These are phyloP conservation scores for Perca flavescens DNA, from an alignment of 2,113 vertebrate genomes.

Conservation along the genomic window DNA sequence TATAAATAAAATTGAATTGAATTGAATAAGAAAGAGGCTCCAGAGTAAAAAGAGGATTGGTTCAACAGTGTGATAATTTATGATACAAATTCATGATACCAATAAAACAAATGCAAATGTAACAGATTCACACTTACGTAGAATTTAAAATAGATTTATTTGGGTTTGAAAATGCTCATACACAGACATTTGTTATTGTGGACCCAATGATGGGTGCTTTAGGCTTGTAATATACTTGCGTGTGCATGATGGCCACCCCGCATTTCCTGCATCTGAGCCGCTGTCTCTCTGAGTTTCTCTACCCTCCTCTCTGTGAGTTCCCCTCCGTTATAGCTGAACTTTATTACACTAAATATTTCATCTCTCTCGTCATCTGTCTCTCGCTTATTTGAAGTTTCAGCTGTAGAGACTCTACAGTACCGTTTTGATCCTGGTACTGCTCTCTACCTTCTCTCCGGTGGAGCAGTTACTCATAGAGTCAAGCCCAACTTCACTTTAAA, in stretches of 20 bases:
- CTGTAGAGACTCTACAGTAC: constrained; percentile 12
- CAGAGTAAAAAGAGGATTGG: too few relatives aligned
- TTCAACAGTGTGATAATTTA: too few relatives aligned
- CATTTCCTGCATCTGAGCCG: neutral
- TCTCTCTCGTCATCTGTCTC: constrained; percentile 17
- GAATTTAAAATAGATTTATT: neutral
- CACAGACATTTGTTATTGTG: neutral
- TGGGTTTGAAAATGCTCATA: neutral
- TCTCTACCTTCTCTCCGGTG: constrained; percentile 19
- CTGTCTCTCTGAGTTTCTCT: neutral
- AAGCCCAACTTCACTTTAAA: constrained; percentile 15
- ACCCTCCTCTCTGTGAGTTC: neutral
- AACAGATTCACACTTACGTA: neutral
- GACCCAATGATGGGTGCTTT: neutral
- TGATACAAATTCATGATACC: too few relatives aligned
- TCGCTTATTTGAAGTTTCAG: neutral
- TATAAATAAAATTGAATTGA: too few relatives aligned
- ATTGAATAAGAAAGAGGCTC: too few relatives aligned
- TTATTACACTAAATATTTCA: constrained; percentile 56
- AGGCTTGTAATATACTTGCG: neutral
- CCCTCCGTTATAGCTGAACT: constrained; percentile 5
- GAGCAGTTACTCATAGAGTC: constrained; percentile 46
- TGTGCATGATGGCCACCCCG: neutral
- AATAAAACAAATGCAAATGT: too few relatives aligned
- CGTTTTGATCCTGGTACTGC: neutral